phyloP scores from a whole-genome alignment of 2,113 vertebrate species.

The Dryoscopus gambensis region DNA sequence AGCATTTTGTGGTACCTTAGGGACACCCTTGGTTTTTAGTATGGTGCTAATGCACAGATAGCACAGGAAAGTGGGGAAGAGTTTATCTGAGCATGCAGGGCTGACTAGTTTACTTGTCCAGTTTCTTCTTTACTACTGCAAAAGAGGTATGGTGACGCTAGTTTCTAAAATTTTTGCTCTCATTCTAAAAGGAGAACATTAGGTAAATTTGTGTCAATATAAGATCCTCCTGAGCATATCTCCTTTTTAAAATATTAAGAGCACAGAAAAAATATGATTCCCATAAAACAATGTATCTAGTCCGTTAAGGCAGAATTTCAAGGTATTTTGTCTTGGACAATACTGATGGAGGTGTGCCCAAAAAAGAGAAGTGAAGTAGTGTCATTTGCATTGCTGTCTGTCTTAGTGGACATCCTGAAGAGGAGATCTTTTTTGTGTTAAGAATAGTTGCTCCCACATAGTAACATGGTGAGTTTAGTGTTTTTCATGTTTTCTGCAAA shows the following conservation, averaged over 20 bases:
- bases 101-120: not conserved
- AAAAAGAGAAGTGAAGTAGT: not conserved
- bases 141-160: not conserved
- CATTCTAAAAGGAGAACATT: not conserved
- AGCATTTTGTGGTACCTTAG: not conserved
- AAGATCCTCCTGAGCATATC: not conserved
- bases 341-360: not conserved
- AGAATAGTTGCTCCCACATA: not conserved
- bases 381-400: not conserved
- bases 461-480: not conserved
- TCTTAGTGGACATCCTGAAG: not conserved
- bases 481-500: not conserved
- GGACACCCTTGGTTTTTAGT: not conserved
- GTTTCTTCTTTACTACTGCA: not conserved
- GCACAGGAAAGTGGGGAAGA: not conserved
- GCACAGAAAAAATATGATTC: not conserved
- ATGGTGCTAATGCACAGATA: not conserved
- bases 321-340: not conserved
- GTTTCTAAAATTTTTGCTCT: not conserved
- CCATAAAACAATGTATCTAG: not conserved
- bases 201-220: not conserved
- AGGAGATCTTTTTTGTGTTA: not conserved
- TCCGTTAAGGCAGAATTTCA: not conserved
- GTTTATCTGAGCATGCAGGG: not conserved
- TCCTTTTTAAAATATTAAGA: not conserved